Conservation (phyloP, 2,797 vertebrate species). For the Tenualosa ilisha region DNA sequence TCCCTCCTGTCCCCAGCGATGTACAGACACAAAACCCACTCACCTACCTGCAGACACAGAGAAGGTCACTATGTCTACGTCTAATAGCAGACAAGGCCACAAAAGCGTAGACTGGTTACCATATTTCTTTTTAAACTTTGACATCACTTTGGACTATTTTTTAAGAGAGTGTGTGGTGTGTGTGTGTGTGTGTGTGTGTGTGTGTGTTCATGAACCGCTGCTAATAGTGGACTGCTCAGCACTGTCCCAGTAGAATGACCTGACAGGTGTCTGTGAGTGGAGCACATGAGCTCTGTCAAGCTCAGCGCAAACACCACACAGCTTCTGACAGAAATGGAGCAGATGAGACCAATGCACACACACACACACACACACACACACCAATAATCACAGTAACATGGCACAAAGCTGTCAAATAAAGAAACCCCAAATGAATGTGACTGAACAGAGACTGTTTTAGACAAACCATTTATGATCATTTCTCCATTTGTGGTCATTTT, state of each 20-base stretch:
- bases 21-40: neutral
- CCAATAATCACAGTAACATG: neutral
- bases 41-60: neutral
- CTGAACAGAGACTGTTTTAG: neutral
- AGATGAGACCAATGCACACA: neutral
- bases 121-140: neutral
- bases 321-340: conserved; percentile 32
- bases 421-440: neutral
- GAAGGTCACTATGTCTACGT: neutral
- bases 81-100: neutral
- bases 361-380: neutral
- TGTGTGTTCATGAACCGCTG: neutral
- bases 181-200: conserved; percentile 15
- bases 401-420: neutral
- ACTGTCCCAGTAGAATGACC: neutral
- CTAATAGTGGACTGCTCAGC: neutral
- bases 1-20: neutral
- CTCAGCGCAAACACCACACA: conserved; percentile 11
- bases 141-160: neutral
- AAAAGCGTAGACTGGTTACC: neutral
- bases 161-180: neutral
- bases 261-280: conserved; percentile 23
- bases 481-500: neutral
- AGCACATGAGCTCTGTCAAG: conserved; percentile 13
- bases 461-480: neutral